Conservation (phyloP, 53 echinoderm and acorn worm genomes). For the Antedon mediterranea region DNA sequence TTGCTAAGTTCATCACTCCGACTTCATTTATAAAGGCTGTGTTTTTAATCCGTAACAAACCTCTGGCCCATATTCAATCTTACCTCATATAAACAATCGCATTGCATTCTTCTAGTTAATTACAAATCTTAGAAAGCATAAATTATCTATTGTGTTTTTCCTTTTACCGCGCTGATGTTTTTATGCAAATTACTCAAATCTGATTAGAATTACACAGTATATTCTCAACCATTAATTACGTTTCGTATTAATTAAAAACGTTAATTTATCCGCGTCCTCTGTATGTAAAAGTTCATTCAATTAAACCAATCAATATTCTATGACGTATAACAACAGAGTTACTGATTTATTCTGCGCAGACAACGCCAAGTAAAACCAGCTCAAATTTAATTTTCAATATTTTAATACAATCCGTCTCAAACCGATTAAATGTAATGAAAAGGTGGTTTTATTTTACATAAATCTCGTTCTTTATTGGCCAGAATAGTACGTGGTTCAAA, state of each 20-base stretch:
- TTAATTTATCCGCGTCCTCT: not conserved
- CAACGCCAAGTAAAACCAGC: not conserved
- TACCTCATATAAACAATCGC: not conserved
- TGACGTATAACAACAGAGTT: not conserved
- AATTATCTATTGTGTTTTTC: not conserved
- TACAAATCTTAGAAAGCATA: not conserved
- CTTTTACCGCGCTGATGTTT: not conserved
- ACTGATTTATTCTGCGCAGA: not conserved
- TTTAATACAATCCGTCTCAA: not conserved
- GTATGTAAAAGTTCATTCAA: not conserved
- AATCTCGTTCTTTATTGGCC: too few species aligned
- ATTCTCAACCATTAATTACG: not conserved
- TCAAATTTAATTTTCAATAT: not conserved
- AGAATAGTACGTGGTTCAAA: too few species aligned
- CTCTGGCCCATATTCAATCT: not conserved
- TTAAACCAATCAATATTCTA: not conserved
- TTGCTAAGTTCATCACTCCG: not conserved
- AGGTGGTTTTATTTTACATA: not conserved
- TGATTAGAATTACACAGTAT: too few species aligned
- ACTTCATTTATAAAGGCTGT: not conserved
- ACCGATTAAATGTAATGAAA: not conserved
- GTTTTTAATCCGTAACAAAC: not conserved
- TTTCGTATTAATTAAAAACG: not conserved
- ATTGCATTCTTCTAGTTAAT: not conserved
- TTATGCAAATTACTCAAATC: not conserved